phyloP scores from a whole-genome alignment of 2,113 vertebrate species.

The Ptychochromis oligacanthus region DNA sequence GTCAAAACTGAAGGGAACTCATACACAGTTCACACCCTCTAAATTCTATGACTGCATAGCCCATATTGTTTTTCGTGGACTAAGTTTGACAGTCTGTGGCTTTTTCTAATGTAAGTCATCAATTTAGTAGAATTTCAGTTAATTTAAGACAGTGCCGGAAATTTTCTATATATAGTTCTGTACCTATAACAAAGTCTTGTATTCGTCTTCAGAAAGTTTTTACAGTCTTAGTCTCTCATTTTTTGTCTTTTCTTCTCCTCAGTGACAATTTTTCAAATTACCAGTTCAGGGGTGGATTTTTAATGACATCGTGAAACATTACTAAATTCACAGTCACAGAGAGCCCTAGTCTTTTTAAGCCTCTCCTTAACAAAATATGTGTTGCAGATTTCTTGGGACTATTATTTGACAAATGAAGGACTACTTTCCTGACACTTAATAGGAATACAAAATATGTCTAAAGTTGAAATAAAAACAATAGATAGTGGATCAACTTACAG shows the following conservation, averaged over 20 bases:
- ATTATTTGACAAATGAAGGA: not conserved
- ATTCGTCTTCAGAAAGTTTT: not conserved
- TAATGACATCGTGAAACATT: not conserved
- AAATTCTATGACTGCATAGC: no score
- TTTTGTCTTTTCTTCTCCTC: not conserved
- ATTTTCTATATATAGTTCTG: no score
- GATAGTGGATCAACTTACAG: not conserved
- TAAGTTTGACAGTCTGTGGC: no score
- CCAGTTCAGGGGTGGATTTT: not conserved
- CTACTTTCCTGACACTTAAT: not conserved
- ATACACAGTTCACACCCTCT: no score
- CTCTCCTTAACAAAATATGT: not conserved
- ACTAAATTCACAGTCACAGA: not conserved
- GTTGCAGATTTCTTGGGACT: not conserved
- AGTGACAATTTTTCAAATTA: not conserved
- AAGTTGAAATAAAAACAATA: not conserved
- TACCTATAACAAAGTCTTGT: not conserved
- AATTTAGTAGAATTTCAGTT: no score
- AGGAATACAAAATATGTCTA: not conserved
- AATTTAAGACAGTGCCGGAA: no score
- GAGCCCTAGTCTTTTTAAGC: not conserved
- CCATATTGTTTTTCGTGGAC: no score
- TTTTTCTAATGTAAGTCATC: no score
- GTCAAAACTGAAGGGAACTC: no score
- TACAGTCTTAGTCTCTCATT: no score